Base-by-base conservation (phyloP, 2,113 vertebrate species). In the Caranx melampygus region DNA sequence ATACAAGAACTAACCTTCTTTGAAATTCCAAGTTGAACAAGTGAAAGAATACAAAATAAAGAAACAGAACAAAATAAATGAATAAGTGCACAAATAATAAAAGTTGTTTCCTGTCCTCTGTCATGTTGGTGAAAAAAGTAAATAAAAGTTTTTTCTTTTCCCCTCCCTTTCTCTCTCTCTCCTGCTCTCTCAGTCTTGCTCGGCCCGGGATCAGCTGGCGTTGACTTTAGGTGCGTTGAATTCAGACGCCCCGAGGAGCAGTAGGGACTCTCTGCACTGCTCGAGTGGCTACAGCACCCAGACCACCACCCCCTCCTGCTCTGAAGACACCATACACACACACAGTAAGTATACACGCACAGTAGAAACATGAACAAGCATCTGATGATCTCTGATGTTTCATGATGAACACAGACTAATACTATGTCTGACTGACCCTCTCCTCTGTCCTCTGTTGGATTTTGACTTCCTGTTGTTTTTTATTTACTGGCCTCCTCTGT, bases 261-360 rank as follows among this genome's bases (percentile, higher is more conserved):
- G 95, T 88, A 89, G 94, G 31, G 96, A 96, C 82, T 96, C 95
- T 9, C 92, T 96, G 71, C 96, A 96, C 86, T 96, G 96, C 60
- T 96, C 96, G 69, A 95, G 95, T 0, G 96, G 96, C 31, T 96
- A 96, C 93, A 96, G 95, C 93, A 96, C 96, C 3, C 96, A 96
- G 91, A 96, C 95, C 42, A 96, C 95, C 81, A 96, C 96, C 21
- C 96, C 95, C 3, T 96, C 95, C 83, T 96, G 96, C 90, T 96
- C 96, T 0, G 95, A 96, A 82, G 96, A 96, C 90, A 95, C 95
- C 75, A 96, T 96, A 35, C 95, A 95, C 82, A 94, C 95, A 2
- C 95, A 96, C 75, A 87, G 95, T 96, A 70, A 92, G 93, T 68
- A 3, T 33, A 3, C 14, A 51, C 59, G 57, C 66, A 55, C 34